Evolutionary conservation across 2,113 vertebrate species (phyloP).

Genomic region (Xyliphius kryptos): DNA sequence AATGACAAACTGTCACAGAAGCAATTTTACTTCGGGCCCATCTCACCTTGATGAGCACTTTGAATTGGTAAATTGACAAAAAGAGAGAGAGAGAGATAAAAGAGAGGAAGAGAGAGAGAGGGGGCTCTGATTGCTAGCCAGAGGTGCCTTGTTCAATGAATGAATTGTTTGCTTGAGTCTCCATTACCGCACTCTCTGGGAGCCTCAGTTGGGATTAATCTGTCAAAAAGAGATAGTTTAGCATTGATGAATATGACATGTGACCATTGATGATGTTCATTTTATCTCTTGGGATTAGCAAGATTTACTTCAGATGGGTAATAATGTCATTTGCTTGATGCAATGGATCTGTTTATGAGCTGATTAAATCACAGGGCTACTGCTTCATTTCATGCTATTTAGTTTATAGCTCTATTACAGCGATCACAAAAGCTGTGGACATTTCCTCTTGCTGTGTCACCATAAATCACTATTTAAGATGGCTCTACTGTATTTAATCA

Average conservation of each 20-base stretch:
- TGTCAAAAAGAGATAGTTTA: constrained; percentile 87
- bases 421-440: constrained; percentile 90
- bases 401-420: constrained; percentile 94
- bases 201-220: constrained; percentile 83
- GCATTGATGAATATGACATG: constrained; percentile 91
- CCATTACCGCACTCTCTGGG: constrained; percentile 85
- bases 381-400: constrained; percentile 90
- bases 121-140: constrained; percentile 79
- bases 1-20: constrained; percentile 61
- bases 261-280: constrained; percentile 91
- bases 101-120: constrained; percentile 58
- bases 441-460: constrained; percentile 78
- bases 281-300: constrained; percentile 86
- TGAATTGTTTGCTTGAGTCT: constrained; percentile 81
- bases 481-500: constrained; percentile 67
- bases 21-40: constrained; percentile 71
- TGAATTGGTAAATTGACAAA: constrained; percentile 98
- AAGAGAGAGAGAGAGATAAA: constrained; percentile 49
- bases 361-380: constrained; percentile 85
- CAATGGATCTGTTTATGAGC: constrained; percentile 88
- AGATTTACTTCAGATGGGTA: constrained; percentile 70
- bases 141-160: constrained; percentile 70
- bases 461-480: constrained; percentile 85
- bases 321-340: constrained; percentile 89
- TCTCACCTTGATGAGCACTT: constrained; percentile 87